Base-by-base conservation (phyloP, 2,797 vertebrate genomes). In the Girardinus metallicus region DNA sequence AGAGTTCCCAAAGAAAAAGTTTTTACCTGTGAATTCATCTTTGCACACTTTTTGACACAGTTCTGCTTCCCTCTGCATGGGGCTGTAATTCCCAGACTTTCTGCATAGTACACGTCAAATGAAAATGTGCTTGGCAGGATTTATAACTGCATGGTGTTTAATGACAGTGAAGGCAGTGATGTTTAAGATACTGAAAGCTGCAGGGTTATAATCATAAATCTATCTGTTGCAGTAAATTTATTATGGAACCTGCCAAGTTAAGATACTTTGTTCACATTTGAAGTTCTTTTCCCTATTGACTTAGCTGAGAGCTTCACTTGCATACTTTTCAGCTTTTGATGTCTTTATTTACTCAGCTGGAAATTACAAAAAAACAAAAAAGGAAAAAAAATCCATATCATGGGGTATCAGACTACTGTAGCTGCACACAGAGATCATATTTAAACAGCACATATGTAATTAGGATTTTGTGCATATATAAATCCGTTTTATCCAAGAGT, bases 51-150 rank as follows among this genome's bases (percentile, higher is more conserved):
- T 16, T 39, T 39, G 47, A n/a, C 3, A 2, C 1, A 47, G 16
- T 12, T 53, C 51, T 46, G 13, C 53, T 51, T 26, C 23, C n/a
- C 41, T 47, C 4, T 72, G n/a, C 47, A 53, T 36, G 11, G 47
- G 26, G n/a, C 2, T 34, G 39, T 53, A 55, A 72, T 71, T 77
- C 39, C 39, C 9, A 23, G 23, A 15, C 34, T 68, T 73, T 34
- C 46, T 21, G 12, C 16, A 34, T 46, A 64, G 57, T 23, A 71
- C 5, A 55, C 2, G 1, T 41, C 12, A 71, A 73, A 60, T 26
- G 49, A 68, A 68, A 60, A 53, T 53, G 21, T 10, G 34, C 55
- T 47, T 49, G n/a, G 55, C 51, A 84, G 77, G 62, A 72, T 43
- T 51, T 66, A 49, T 5, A 39, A 23, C 36, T 47, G 34, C 8